Conservation (phyloP, 2,113 vertebrate species). For the Tetrax tetrax region DNA sequence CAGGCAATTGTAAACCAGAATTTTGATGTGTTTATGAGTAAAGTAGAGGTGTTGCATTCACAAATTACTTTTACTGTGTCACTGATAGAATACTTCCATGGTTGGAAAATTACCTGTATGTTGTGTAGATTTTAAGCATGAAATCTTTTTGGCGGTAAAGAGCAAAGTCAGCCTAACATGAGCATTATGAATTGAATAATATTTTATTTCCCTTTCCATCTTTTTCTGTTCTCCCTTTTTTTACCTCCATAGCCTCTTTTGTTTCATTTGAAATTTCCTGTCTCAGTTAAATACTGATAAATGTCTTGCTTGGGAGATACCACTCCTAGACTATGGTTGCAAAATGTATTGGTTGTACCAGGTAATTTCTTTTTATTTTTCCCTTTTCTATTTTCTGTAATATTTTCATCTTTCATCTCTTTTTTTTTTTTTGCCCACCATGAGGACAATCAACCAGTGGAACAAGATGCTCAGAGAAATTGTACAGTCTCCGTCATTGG, state of each 20-base stretch:
- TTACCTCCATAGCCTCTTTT: neutral
- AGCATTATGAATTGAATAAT: neutral
- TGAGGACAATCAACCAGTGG: neutral
- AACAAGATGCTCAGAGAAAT: neutral
- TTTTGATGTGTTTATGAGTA: neutral
- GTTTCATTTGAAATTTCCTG: neutral
- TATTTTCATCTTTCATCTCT: neutral
- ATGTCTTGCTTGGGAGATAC: neutral
- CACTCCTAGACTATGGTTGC: neutral
- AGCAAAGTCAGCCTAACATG: neutral
- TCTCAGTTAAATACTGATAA: neutral
- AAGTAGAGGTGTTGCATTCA: neutral
- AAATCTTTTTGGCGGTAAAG: neutral
- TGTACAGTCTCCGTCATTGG: neutral
- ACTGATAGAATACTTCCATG: neutral
- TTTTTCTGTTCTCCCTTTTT: neutral
- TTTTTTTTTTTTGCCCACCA: fast-evolving
- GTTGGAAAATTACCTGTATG: neutral
- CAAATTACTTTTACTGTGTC: neutral
- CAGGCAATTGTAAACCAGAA: neutral
- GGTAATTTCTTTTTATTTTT: neutral
- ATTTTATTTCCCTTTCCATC: neutral
- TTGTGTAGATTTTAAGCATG: neutral
- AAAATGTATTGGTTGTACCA: neutral
- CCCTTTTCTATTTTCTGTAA: neutral